Conservation (phyloP, 1,140 invertebrate genomes). For the Brachionus koreanus region DNA sequence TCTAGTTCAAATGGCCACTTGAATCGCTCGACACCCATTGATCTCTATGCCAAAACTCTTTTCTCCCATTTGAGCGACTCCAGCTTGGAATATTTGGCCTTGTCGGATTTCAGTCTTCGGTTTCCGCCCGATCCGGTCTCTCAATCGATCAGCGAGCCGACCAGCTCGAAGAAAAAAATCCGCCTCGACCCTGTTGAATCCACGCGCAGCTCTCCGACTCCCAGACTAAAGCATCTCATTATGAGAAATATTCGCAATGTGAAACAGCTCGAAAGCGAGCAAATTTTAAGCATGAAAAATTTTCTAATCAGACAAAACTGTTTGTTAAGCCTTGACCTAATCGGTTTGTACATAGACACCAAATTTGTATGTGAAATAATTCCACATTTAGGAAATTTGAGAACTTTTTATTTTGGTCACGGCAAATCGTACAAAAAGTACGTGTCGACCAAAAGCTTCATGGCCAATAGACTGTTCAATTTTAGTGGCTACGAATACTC, state of each 20-base stretch:
- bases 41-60: slow-evolving; percentile 25
- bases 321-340: not conserved
- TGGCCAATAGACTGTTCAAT: not conserved
- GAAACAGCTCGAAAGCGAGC: not conserved
- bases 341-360: slow-evolving; percentile 17
- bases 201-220: not conserved
- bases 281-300: not conserved
- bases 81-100: slow-evolving; percentile 19
- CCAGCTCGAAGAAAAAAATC: not conserved
- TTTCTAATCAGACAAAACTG: not conserved
- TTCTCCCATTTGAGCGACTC: slow-evolving; percentile 10
- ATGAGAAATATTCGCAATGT: slow-evolving; percentile 39
- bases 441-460: not conserved
- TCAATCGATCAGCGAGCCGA: not conserved
- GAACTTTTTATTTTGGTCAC: slow-evolving; percentile 29
- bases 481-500: not conserved
- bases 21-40: not conserved
- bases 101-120: slow-evolving; percentile 17
- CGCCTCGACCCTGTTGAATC: not conserved
- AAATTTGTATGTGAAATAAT: slow-evolving; percentile 2
- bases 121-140: not conserved
- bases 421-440: slow-evolving; percentile 36
- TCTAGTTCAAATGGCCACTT: not conserved
- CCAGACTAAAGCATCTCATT: not conserved
- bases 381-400: not conserved